These are phyloP conservation scores for Fringilla coelebs DNA, from an alignment of 2,797 vertebrate species.

Conservation along the genomic window DNA sequence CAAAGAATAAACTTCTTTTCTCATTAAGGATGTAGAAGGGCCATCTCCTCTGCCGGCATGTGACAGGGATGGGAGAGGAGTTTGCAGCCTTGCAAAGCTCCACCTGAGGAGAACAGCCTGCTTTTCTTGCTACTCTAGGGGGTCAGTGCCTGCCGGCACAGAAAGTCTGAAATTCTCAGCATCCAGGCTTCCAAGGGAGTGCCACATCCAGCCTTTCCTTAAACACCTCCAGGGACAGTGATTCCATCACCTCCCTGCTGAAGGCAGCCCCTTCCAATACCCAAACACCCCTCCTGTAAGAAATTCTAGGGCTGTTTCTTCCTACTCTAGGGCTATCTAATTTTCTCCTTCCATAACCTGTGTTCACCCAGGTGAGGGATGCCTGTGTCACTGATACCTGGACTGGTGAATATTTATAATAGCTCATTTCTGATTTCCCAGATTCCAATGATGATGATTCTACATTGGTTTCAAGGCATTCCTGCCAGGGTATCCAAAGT, in stretches of 20 bases:
- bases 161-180: too few species aligned
- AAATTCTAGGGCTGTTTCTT: too few species aligned
- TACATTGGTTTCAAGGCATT: neutral
- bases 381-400: neutral
- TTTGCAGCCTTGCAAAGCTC: neutral
- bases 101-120: neutral
- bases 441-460: neutral
- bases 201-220: too few species aligned
- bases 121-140: neutral
- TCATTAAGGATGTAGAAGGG: neutral
- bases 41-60: neutral
- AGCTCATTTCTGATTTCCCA: neutral
- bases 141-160: too few species aligned
- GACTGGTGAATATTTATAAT: neutral
- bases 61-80: neutral
- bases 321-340: neutral
- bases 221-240: too few species aligned
- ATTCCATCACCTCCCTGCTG: too few species aligned
- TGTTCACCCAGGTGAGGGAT: neutral
- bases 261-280: too few species aligned
- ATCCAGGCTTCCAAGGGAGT: too few species aligned
- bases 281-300: too few species aligned
- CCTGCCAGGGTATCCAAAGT: neutral
- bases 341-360: neutral
- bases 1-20: neutral